A percentile compares a stretch with the other conserved stretches of the same genome.
These are phyloP conservation scores for Andrena flavipes DNA, from an alignment of 2,888 invertebrate species.

Conservation along the genomic window DNA sequence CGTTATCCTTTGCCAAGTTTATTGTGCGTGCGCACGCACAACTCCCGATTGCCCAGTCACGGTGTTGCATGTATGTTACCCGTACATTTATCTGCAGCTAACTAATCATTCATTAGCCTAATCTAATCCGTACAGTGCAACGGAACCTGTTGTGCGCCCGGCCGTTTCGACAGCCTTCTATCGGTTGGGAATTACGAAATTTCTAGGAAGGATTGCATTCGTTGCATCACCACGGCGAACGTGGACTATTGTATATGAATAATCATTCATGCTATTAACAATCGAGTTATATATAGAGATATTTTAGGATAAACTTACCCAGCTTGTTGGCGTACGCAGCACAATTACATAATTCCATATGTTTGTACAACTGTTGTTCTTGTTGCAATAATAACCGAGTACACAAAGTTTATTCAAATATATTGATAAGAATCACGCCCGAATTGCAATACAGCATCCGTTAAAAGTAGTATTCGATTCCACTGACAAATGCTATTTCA, in stretches of 20 bases:
- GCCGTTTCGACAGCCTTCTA: neutral
- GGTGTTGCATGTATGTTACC: conserved; percentile 21
- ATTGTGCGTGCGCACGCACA: conserved; percentile 55
- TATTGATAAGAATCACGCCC: neutral
- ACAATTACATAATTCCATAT: neutral
- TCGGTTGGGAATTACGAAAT: conserved; percentile 23
- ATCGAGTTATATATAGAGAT: neutral
- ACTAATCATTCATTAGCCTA: conserved; percentile 65
- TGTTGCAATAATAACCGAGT: neutral
- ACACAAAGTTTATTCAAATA: neutral
- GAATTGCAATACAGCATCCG: neutral
- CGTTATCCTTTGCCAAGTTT: conserved; percentile 71
- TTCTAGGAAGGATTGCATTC: neutral
- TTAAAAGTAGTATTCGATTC: conserved; percentile 4
- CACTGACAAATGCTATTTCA: neutral
- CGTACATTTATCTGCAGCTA: conserved; percentile 35
- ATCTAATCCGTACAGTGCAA: conserved; percentile 20
- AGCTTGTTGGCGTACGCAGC: neutral
- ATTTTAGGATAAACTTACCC: neutral
- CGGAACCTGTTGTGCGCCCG: conserved; percentile 8
- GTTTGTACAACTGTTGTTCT: neutral
- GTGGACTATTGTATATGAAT: neutral
- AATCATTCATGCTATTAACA: neutral
- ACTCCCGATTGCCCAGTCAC: conserved; percentile 21
- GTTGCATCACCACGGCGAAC: conserved; percentile 5